These are phyloP conservation scores for Styela clava DNA, from an alignment of 23 tunicate species.

Conservation along the genomic window DNA sequence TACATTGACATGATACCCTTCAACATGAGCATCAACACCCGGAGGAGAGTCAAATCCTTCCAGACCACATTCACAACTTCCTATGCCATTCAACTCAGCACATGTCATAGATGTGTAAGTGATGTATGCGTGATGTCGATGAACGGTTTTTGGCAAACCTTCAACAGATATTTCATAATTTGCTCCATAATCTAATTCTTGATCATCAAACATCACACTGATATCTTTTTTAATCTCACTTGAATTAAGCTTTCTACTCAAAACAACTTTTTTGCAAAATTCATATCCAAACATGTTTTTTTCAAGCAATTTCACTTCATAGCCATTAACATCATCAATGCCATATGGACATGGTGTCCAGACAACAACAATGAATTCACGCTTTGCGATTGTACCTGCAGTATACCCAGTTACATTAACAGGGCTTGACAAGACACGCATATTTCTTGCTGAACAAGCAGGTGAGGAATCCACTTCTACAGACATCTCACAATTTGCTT, in stretches of 20 bases:
- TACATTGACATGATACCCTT: slow-evolving; percentile 1
- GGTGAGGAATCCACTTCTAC: background rate
- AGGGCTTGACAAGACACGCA: background rate
- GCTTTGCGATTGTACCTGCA: background rate
- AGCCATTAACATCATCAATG: background rate
- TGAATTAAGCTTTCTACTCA: background rate
- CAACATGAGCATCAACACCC: background rate
- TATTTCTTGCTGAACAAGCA: slow-evolving; percentile 8
- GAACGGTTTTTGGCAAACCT: slow-evolving; percentile 10
- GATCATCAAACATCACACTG: background rate
- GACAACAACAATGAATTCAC: slow-evolving; percentile 6
- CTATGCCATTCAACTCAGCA: slow-evolving; percentile 15
- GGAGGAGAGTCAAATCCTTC: background rate
- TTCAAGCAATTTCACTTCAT: background rate
- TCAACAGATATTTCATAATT: slow-evolving; percentile 13
- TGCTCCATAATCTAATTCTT: slow-evolving; percentile 10
- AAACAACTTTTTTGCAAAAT: background rate
- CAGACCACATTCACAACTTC: slow-evolving; percentile 29
- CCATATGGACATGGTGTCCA: slow-evolving; percentile 14
- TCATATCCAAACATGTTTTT: background rate
- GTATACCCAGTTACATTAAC: background rate
- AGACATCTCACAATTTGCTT: background rate
- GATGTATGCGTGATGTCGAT: background rate
- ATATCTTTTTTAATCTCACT: background rate
- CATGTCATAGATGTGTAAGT: background rate